These are phyloP conservation scores for Equus przewalskii DNA, from an alignment of 2,113 vertebrate genomes.

Conservation along the genomic window DNA sequence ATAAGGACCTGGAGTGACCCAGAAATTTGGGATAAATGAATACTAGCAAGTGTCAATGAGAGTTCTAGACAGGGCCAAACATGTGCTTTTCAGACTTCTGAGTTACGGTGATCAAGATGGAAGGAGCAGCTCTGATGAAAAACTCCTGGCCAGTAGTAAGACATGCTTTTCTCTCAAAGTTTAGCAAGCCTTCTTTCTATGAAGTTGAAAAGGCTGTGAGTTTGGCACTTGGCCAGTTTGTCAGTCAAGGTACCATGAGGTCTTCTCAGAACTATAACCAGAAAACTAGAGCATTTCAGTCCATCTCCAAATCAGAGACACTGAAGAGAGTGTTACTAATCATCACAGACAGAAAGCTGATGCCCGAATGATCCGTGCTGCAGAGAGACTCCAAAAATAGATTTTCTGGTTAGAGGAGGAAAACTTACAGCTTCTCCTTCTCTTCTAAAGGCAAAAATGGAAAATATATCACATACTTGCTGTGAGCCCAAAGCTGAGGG, in stretches of 20 bases:
- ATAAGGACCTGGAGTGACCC: background rate
- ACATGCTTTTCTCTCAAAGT: background rate
- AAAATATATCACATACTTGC: background rate
- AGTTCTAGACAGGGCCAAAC: background rate
- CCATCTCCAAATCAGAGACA: background rate
- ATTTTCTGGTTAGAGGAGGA: background rate
- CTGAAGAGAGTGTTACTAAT: background rate
- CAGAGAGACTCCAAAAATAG: background rate
- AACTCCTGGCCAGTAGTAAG: background rate
- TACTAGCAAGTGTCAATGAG: background rate
- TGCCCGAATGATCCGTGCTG: background rate
- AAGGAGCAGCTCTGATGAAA: background rate
- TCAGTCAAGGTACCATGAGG: background rate
- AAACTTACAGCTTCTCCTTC: background rate
- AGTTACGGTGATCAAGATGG: background rate
- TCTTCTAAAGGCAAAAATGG: conserved; percentile 15
- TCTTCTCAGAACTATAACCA: background rate
- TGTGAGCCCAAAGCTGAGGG: background rate
- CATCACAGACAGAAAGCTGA: background rate
- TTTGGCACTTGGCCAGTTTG: background rate
- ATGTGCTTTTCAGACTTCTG: fast-evolving
- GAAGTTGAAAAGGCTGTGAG: background rate
- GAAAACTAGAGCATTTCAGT: background rate
- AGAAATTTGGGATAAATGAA: background rate
- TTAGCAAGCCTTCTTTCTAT: background rate